Conservation (phyloP, 2,797 vertebrate genomes). For the Danio albolineatus region DNA sequence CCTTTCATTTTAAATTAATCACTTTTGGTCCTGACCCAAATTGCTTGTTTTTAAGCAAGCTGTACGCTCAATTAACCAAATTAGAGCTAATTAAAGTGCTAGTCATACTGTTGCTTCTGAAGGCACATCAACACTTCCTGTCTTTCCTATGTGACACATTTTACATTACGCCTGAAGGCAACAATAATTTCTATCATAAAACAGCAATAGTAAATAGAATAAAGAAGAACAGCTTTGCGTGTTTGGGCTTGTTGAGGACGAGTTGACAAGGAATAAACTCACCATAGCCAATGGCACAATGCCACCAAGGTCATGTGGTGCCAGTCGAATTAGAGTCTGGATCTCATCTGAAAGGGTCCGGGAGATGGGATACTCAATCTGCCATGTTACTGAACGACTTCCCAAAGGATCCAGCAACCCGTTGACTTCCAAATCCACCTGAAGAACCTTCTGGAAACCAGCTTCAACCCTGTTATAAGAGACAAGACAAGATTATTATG, state of each 20-base stretch:
- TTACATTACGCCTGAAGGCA: conserved; percentile 14
- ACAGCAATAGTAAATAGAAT: neutral
- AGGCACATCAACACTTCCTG: conserved; percentile 18
- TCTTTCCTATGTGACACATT: conserved; percentile 8
- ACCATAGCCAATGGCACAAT: conserved; percentile 95
- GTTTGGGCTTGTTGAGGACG: neutral
- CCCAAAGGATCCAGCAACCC: conserved; percentile 86
- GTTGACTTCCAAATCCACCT: conserved; percentile 90
- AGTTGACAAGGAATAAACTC: conserved; percentile 65
- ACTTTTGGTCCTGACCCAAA: conserved; percentile 67
- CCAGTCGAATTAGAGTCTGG: conserved; percentile 87
- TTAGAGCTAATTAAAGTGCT: conserved; percentile 65
- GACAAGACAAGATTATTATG: conserved; percentile 34
- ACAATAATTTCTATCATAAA: conserved; percentile 4
- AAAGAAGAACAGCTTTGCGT: neutral
- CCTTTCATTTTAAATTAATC: conserved; percentile 62
- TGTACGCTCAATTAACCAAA: conserved; percentile 62
- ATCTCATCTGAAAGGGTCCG: conserved; percentile 80
- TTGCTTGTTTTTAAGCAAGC: conserved; percentile 62
- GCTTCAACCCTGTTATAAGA: conserved; percentile 77
- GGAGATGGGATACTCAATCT: conserved; percentile 90
- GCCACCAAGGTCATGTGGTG: conserved; percentile 88
- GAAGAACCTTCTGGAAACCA: conserved; percentile 85
- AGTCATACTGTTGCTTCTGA: conserved; percentile 48
- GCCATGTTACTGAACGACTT: conserved; percentile 90